Base-by-base conservation (phyloP, 2,888 invertebrate genomes). In the Drosophila engyochracea region DNA sequence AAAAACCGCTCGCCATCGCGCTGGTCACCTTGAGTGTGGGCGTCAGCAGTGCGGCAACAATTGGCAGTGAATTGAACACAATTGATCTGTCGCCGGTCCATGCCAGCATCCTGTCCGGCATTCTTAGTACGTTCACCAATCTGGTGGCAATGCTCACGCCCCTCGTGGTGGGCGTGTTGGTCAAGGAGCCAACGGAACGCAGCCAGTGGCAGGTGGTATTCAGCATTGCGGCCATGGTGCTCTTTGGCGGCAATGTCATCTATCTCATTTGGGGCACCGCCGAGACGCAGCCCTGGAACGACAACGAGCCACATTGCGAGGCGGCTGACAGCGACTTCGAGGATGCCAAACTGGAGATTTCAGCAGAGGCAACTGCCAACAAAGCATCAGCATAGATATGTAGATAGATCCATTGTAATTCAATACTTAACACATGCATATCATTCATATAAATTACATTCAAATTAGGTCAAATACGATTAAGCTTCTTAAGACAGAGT, bases 191-290 rank as follows among this genome's bases (percentile, higher is more conserved):
- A 28, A 84, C 82, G n/a, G 93, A 96, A 74, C 94, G 95, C 2
- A 76, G 91, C 4, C 95, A 96, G 89, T 97, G 97, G 97, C 95
- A 95, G 71, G 94, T 95, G 59, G 96, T 97, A 22, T 97, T 97
- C 92, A 95, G 95, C 89, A 94, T 91, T 37, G 83, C 97, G 0
- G 95, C 96, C 1, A 94, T 93, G 12, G 93, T 97, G 9, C 96
- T 96, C 85, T 94, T 96, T 69, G 91, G 95, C 33, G 95, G 96
- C 12, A 96, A 96, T 87, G 92, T 96, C 19, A 94, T 96, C 85
- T 97, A 96, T 90, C 87, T 96, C 3, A 91, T 96, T 10, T 96
- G 96, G 91, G 95, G 96, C 22, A 95, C 95, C n/a, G 95, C 95
- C 2, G 94, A 95, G 69, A 93, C 94, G 10, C 97, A 97, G 88